Evolutionary conservation across 2,888 invertebrate species (phyloP), one percentile per base, ranked within the genome.

Genomic region (Hydriomena furcata): DNA sequence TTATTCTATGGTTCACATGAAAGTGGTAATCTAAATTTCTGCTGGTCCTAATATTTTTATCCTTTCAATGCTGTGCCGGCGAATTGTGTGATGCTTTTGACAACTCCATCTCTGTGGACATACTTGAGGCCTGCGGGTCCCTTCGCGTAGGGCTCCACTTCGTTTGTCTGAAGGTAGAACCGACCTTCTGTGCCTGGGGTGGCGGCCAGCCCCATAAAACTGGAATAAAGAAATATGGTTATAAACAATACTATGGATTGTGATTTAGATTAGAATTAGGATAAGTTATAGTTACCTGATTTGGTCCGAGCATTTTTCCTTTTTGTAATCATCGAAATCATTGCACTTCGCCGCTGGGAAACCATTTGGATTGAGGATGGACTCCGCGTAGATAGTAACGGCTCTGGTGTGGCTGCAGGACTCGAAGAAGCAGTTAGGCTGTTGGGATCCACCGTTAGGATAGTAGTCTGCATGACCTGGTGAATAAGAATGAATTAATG

Each of bases 391-490:
- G 12, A 73, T 58, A 11, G 61, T 48, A 83, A 83, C 84, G 1
- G 77, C 73, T 17, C 85, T 74, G 49, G 74, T 70, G 75, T 91
- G 91, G 38, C 82, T 82, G 66, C 90, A 91, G 0, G 82, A 73
- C 58, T 84, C 80, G 4, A 74, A 45, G 5, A 81, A 38, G 62
- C 91, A 91, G 64, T 71, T 65, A 0, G 89, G 88, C 70, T 91
- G 91, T 63, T 72, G 60, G 0, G 64, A 42, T 0, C 91, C 91
- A 2, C 71, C 63, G 73, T 91, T 91, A 0, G 84, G 84, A 65
- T 56, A 89, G 72, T 71, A 89, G 65, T 91, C 89, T 1, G 68
- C 79, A 52, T 90, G 80, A 1, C 85, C 91, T 91, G 75, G 3
- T 36, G 24, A 41, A 7, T 20, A 8, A 21, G 32, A 17, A 7